A percentile compares a stretch with the other conserved stretches of the same genome.
These are phyloP conservation scores for Macrophya annulata DNA, from an alignment of 2,888 invertebrate genomes.

Conservation along the genomic window DNA sequence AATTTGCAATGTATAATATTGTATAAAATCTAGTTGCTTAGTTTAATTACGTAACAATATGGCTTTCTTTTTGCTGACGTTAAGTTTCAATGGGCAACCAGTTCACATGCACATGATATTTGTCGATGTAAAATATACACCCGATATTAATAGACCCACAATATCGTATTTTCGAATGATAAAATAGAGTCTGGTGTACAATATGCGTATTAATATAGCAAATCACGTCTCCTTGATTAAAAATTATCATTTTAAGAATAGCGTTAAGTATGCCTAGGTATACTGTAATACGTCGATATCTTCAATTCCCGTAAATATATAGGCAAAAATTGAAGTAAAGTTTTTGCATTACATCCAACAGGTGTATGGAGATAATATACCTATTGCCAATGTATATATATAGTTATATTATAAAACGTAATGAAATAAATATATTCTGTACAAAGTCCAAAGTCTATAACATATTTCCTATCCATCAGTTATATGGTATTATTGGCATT, in stretches of 20 bases:
- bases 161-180: neutral
- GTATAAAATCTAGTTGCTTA: constrained; percentile 11
- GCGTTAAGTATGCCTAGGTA: neutral
- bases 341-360: too few species aligned
- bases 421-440: neutral
- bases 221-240: neutral
- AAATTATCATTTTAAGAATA: neutral
- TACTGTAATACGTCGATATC: neutral
- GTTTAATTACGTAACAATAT: constrained; percentile 69
- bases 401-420: neutral
- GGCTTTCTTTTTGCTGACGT: constrained; percentile 77
- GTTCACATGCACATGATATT: constrained; percentile 55
- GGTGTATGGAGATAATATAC: neutral
- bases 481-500: neutral
- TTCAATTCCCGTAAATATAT: neutral
- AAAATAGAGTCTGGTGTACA: neutral
- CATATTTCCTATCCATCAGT: neutral
- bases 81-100: constrained; percentile 74
- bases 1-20: constrained; percentile 16
- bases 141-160: neutral
- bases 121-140: constrained; percentile 1
- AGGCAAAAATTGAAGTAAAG: neutral
- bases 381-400: neutral
- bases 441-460: constrained; percentile 3
- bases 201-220: neutral